phyloP scores from a whole-genome alignment of 2,113 vertebrate species.

The Lipotes vexillifer region DNA sequence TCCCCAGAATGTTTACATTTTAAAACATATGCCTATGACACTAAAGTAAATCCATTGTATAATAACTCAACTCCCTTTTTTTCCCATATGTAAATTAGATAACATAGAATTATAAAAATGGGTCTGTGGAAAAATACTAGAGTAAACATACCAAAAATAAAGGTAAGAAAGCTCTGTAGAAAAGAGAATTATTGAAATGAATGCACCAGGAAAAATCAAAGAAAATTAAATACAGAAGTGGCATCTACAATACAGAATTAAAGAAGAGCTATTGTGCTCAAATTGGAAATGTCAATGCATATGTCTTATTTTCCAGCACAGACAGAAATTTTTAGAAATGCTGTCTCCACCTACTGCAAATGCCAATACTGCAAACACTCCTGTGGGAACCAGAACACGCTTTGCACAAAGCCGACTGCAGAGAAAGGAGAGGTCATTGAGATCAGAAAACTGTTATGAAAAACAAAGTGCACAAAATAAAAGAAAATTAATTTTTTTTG shows the following conservation, averaged over 20 bases:
- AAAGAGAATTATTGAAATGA: neutral
- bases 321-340: slow-evolving; percentile 34
- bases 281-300: slow-evolving; percentile 18
- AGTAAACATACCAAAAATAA: neutral
- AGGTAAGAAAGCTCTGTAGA: neutral
- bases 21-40: neutral
- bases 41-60: neutral
- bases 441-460: neutral
- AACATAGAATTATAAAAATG: neutral
- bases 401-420: neutral
- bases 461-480: neutral
- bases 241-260: slow-evolving; percentile 12
- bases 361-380: neutral
- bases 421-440: neutral
- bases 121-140: neutral
- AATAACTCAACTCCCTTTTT: neutral
- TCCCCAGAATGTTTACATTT: neutral
- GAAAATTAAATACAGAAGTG: neutral
- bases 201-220: neutral
- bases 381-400: neutral
- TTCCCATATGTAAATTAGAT: neutral
- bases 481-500: neutral
- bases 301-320: slow-evolving; percentile 33
- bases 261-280: slow-evolving; percentile 27
- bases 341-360: neutral